These are phyloP conservation scores for Pogonocherus hispidulus DNA, from an alignment of 2,888 invertebrate species.

Conservation along the genomic window DNA sequence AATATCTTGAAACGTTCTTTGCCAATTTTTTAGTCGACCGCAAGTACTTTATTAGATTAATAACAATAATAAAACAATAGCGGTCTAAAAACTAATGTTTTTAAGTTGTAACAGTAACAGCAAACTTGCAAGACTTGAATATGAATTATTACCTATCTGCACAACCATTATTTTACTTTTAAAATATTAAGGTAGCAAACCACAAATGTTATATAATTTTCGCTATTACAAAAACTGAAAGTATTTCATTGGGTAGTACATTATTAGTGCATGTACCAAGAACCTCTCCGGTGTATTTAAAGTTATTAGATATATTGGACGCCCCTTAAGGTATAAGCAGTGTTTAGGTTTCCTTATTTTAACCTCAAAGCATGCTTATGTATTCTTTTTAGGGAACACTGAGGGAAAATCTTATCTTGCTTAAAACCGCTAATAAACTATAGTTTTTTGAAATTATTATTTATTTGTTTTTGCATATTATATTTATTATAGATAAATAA, in stretches of 20 bases:
- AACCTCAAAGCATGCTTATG: no score
- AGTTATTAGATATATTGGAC: no score
- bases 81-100: background rate
- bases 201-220: background rate
- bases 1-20: background rate
- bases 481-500: no score
- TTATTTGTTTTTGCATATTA: no score
- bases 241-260: background rate
- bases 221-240: background rate
- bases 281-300: no score
- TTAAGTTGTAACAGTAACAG: background rate
- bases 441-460: no score
- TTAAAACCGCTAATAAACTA: no score
- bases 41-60: background rate
- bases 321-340: no score
- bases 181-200: background rate
- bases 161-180: background rate
- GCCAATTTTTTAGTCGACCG: background rate
- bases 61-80: constrained; percentile 5
- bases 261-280: no score
- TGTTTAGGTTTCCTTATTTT: no score
- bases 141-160: background rate
- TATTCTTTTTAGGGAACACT: no score
- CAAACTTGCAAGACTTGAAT: background rate
- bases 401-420: no score